Evolutionary conservation across 2,888 invertebrate species (phyloP).

Genomic region (Sesia apiformis): DNA sequence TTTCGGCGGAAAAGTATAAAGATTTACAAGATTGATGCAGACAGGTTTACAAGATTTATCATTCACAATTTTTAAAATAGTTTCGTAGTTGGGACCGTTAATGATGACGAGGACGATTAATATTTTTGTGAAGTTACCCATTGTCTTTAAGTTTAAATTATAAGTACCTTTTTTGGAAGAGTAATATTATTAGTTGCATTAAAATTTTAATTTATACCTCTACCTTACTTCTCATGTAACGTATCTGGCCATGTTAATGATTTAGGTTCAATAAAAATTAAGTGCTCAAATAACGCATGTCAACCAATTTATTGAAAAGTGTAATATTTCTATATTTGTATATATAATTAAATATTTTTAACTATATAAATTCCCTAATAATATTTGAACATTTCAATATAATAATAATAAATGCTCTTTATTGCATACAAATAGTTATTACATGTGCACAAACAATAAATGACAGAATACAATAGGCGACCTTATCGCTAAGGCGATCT

Average conservation of each 20-base stretch:
- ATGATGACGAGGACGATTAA: not conserved
- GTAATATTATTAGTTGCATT: not conserved
- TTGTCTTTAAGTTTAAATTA: not conserved
- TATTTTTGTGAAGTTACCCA: not conserved
- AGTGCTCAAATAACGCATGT: not conserved
- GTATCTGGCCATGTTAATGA: not conserved
- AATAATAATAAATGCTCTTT: too few species aligned
- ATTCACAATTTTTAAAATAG: not conserved
- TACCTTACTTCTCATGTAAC: not conserved
- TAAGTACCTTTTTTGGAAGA: not conserved
- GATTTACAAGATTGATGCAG: not conserved
- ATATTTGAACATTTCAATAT: too few species aligned
- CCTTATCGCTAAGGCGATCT: too few species aligned
- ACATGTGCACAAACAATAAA: too few species aligned
- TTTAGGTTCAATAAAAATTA: not conserved
- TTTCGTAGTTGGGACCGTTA: not conserved
- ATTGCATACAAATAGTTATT: too few species aligned
- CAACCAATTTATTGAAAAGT: not conserved
- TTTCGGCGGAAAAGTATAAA: not conserved
- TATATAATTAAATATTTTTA: not conserved
- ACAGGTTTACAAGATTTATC: not conserved
- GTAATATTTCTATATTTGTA: not conserved
- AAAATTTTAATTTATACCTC: not conserved
- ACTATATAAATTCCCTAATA: not conserved
- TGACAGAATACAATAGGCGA: too few species aligned